Evolutionary conservation across 2,113 vertebrate genomes (phyloP).

Genomic region (Hucho hucho): DNA sequence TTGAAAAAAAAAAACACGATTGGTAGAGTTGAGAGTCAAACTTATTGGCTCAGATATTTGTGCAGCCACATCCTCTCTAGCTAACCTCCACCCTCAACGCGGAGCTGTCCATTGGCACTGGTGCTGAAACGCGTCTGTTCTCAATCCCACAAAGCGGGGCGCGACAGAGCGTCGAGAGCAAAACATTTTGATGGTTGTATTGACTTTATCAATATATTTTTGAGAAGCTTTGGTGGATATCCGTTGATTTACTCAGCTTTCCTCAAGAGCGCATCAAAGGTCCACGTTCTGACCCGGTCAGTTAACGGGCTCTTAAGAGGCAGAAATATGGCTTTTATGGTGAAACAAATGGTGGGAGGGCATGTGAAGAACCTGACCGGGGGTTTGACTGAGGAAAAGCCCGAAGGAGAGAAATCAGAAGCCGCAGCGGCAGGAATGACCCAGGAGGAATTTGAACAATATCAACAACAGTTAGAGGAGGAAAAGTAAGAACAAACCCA

Average conservation of each 20-base stretch:
- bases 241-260: conserved; percentile 21
- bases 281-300: conserved; percentile 28
- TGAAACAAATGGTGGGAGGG: conserved; percentile 94
- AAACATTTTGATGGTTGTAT: background rate
- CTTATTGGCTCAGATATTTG: conserved; percentile 68
- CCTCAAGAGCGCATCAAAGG: conserved; percentile 34
- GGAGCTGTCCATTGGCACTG: conserved; percentile 64
- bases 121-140: conserved; percentile 62
- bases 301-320: conserved; percentile 26
- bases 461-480: conserved; percentile 94
- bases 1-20: conserved; percentile 61
- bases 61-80: conserved; percentile 43
- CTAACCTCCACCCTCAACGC: conserved; percentile 28
- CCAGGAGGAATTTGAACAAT: conserved; percentile 93
- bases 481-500: conserved; percentile 85
- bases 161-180: conserved; percentile 20
- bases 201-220: conserved; percentile 2
- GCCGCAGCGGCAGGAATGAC: conserved; percentile 93
- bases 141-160: conserved; percentile 1
- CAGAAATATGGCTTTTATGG: conserved; percentile 93
- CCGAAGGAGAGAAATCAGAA: conserved; percentile 84
- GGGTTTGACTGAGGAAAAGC: conserved; percentile 89
- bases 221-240: conserved; percentile 26
- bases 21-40: conserved; percentile 68
- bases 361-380: conserved; percentile 97